These are phyloP conservation scores for Drosophila pseudoobscura DNA, from an alignment of 1,140 invertebrate species.

Conservation along the genomic window DNA sequence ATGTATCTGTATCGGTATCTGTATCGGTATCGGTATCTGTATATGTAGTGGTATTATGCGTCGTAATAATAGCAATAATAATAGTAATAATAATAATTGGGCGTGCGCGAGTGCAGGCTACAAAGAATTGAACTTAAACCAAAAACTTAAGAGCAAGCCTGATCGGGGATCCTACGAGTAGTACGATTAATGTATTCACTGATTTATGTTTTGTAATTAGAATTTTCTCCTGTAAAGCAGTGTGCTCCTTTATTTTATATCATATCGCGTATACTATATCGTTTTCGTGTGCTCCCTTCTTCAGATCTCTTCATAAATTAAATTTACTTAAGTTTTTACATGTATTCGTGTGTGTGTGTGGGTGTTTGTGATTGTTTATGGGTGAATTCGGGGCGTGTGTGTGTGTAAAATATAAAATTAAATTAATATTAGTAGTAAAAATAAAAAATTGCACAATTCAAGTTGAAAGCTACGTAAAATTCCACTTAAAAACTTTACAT, in stretches of 20 bases:
- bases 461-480: conserved; percentile 53
- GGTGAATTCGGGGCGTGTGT: conserved; percentile 12
- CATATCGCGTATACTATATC: conserved; percentile 7
- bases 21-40: not conserved
- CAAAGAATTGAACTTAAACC: conserved; percentile 20
- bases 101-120: conserved; percentile 35
- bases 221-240: conserved; percentile 28
- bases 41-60: conserved; percentile 4
- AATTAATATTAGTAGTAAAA: conserved; percentile 66
- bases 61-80: conserved; percentile 6
- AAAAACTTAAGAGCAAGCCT: conserved; percentile 11
- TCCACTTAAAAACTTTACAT: conserved; percentile 33
- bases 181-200: conserved; percentile 73
- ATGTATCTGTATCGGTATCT: conserved; percentile 34
- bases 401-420: conserved; percentile 59
- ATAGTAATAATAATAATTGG: conserved; percentile 39
- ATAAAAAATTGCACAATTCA: conserved; percentile 80
- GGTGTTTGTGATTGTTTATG: conserved; percentile 19
- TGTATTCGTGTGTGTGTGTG: conserved; percentile 29
- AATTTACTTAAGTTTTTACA: conserved; percentile 56
- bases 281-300: conserved; percentile 23
- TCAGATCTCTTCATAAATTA: conserved; percentile 63
- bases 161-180: conserved; percentile 20
- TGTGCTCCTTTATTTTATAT: conserved; percentile 26
- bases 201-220: conserved; percentile 47